Evolutionary conservation across 2,113 vertebrate species (phyloP).

Genomic region (Cyprinodon tularosa): DNA sequence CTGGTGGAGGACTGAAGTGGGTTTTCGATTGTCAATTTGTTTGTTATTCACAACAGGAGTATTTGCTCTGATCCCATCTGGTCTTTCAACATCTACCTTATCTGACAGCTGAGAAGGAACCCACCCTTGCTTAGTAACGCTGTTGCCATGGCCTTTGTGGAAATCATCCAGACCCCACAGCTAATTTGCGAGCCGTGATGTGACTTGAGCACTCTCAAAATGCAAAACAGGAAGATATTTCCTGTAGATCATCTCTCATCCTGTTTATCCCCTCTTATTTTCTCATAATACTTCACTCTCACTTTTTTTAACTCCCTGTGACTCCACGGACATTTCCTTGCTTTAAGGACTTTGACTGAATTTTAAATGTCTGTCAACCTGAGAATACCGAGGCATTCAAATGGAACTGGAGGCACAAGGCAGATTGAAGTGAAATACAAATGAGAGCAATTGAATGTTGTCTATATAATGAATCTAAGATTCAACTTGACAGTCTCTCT

Average conservation of each 20-base stretch:
- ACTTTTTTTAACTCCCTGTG: neutral
- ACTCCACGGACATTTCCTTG: conserved; percentile 30
- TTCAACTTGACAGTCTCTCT: conserved; percentile 14
- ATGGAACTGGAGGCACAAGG: conserved; percentile 3
- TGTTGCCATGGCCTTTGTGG: conserved; percentile 73
- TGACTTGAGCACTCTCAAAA: conserved; percentile 69
- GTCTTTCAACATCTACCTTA: conserved; percentile 37
- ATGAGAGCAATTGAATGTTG: conserved; percentile 13
- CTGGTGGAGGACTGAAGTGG: neutral
- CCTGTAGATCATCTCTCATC: conserved; percentile 4
- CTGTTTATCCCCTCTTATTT: conserved; percentile 12
- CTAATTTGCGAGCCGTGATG: conserved; percentile 64
- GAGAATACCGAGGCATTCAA: neutral
- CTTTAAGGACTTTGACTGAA: neutral
- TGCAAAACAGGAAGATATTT: conserved; percentile 49
- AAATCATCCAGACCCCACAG: conserved; percentile 51
- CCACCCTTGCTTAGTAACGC: conserved; percentile 66
- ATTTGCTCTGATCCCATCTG: conserved; percentile 39
- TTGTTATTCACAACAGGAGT: conserved; percentile 24
- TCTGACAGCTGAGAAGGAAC: conserved; percentile 37
- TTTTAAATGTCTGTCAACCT: conserved; percentile 2
- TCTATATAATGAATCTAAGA: conserved; percentile 2
- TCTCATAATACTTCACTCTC: neutral
- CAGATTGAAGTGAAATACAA: conserved; percentile 10
- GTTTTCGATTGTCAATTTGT: conserved; percentile 30